phyloP scores from a whole-genome alignment of 2,113 vertebrate genomes.

The Eulemur macaco region DNA sequence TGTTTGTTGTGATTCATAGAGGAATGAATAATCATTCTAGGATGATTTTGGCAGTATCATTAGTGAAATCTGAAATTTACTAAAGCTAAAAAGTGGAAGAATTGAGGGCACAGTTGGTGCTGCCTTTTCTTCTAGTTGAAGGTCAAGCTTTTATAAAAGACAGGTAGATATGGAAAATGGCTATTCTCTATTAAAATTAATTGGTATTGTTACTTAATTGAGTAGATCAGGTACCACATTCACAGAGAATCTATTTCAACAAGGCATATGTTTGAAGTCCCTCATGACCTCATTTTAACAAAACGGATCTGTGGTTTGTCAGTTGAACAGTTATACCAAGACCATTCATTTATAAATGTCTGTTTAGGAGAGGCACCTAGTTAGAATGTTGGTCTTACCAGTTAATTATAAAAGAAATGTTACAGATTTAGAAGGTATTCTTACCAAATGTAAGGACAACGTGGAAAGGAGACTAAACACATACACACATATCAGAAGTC shows the following conservation, averaged over 20 bases:
- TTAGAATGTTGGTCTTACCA: background rate
- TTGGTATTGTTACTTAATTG: background rate
- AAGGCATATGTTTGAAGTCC: background rate
- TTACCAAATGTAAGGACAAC: background rate
- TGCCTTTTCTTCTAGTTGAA: background rate
- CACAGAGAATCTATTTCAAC: background rate
- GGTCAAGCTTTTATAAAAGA: background rate
- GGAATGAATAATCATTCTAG: slow-evolving; percentile 5
- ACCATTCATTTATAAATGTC: background rate
- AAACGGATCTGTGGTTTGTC: slow-evolving; percentile 23
- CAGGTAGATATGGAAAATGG: background rate
- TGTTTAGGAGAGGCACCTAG: background rate
- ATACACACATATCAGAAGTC: background rate
- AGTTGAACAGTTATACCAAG: background rate
- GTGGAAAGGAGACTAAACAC: background rate
- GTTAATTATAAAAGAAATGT: slow-evolving; percentile 20
- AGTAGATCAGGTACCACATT: background rate
- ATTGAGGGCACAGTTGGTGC: background rate
- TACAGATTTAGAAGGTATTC: background rate
- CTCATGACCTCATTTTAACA: slow-evolving; percentile 15
- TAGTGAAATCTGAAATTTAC: background rate
- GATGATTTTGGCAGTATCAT: background rate
- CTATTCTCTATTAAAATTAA: slow-evolving; percentile 5
- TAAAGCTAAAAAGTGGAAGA: background rate
- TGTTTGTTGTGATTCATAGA: background rate